These are phyloP conservation scores for Bathynomus jamesi DNA, from an alignment of 1,140 invertebrate genomes.

Conservation along the genomic window DNA sequence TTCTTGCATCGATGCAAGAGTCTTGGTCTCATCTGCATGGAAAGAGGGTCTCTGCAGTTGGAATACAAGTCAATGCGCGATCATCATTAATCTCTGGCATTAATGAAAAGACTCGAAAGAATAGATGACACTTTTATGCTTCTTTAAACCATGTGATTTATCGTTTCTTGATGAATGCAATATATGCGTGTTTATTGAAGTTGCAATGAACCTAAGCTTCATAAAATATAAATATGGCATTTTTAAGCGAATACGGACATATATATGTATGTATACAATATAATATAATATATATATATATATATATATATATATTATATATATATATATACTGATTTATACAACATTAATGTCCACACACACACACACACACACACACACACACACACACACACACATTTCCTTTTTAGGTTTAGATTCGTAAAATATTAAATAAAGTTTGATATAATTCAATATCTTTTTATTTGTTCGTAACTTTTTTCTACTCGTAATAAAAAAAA, in stretches of 20 bases:
- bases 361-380: too few relatives aligned
- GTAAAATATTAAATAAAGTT: too few relatives aligned
- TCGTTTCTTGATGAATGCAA: neutral
- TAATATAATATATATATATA: conserved; percentile 3
- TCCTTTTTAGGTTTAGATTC: too few relatives aligned
- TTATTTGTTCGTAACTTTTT: neutral
- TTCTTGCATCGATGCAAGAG: neutral
- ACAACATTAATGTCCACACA: neutral
- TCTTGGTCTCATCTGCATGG: neutral
- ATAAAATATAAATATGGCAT: neutral
- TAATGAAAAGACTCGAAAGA: neutral
- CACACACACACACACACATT: too few relatives aligned
- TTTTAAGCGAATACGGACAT: neutral
- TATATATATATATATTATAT: neutral
- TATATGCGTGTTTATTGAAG: neutral
- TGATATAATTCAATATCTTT: neutral
- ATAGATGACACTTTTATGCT: neutral
- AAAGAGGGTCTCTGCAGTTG: neutral
- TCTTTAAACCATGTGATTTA: neutral
- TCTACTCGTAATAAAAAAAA: neutral
- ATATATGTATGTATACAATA: neutral
- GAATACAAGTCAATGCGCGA: neutral
- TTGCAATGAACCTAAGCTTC: neutral
- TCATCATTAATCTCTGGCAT: neutral
- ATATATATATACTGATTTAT: neutral